Evolutionary conservation across 2,888 invertebrate species (phyloP).

Genomic region (Diarsia mendica): DNA sequence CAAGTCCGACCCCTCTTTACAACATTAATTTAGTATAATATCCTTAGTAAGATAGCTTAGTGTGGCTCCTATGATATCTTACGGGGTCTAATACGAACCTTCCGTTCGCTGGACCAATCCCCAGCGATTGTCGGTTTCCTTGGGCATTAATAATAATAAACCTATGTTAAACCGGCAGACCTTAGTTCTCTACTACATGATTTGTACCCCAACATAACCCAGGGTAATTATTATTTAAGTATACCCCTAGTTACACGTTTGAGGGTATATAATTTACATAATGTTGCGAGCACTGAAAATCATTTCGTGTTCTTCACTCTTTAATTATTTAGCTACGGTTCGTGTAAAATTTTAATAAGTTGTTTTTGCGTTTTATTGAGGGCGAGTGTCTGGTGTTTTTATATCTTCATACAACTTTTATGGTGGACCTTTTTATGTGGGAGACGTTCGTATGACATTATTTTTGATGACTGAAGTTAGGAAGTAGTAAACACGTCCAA

Average conservation of each 20-base stretch:
- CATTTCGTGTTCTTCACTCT: constrained; percentile 66
- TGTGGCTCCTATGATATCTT: constrained; percentile 63
- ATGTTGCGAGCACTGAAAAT: constrained; percentile 65
- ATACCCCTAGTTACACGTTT: constrained; percentile 62
- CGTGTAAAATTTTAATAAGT: constrained; percentile 64
- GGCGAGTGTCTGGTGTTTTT: constrained; percentile 55
- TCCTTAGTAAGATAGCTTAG: constrained; percentile 42
- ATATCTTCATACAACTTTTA: constrained; percentile 59
- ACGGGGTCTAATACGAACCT: constrained; percentile 59
- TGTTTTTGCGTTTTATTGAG: constrained; percentile 63
- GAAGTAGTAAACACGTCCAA: constrained; percentile 27
- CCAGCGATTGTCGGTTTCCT: constrained; percentile 66
- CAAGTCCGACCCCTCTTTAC: constrained; percentile 60
- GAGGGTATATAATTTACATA: constrained; percentile 67
- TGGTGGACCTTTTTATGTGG: constrained; percentile 45
- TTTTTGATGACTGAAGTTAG: constrained; percentile 41
- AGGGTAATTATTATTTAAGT: constrained; percentile 70
- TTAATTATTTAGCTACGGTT: constrained; percentile 65
- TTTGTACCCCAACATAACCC: constrained; percentile 66
- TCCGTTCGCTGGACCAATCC: constrained; percentile 61
- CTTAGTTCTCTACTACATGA: constrained; percentile 65
- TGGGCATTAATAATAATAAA: constrained; percentile 71
- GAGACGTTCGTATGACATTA: constrained; percentile 45
- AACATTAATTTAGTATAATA: constrained; percentile 68
- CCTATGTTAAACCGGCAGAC: constrained; percentile 66